Conservation (phyloP, 2,888 invertebrate species). For the Eristalinus aeneus region DNA sequence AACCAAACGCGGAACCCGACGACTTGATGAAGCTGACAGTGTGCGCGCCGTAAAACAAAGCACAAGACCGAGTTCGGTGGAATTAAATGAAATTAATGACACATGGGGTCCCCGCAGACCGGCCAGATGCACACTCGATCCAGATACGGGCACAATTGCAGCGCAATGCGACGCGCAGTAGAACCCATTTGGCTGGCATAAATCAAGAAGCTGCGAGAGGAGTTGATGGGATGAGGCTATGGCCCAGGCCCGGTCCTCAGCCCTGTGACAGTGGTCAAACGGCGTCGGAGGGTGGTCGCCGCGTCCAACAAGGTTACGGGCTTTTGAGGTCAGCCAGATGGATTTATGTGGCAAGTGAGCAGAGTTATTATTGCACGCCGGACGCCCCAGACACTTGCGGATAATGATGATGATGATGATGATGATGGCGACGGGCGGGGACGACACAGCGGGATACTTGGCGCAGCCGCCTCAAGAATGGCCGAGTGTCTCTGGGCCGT, state of each 20-base stretch:
- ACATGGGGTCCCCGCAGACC: constrained; percentile 11
- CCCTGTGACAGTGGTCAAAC: constrained; percentile 19
- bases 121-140: constrained; percentile 49
- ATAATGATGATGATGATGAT: constrained; percentile 23
- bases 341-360: constrained; percentile 35
- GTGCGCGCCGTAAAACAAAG: neutral
- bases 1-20: constrained; percentile 58
- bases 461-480: neutral
- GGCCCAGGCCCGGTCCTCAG: neutral
- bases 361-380: constrained; percentile 22
- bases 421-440: neutral
- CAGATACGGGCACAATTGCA: constrained; percentile 33
- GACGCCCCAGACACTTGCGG: constrained; percentile 2
- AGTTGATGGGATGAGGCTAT: constrained; percentile 3
- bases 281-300: constrained; percentile 10
- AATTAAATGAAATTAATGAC: constrained; percentile 68
- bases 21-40: constrained; percentile 55
- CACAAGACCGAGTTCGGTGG: constrained; percentile 34
- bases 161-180: constrained; percentile 29
- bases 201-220: constrained; percentile 56
- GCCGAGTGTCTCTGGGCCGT: constrained; percentile 23
- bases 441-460: no score
- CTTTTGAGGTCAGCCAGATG: constrained; percentile 65
- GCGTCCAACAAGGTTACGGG: constrained; percentile 58
- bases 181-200: constrained; percentile 49